These are phyloP conservation scores for Pteria penguin DNA, from an alignment of 2,888 invertebrate species.

Conservation along the genomic window DNA sequence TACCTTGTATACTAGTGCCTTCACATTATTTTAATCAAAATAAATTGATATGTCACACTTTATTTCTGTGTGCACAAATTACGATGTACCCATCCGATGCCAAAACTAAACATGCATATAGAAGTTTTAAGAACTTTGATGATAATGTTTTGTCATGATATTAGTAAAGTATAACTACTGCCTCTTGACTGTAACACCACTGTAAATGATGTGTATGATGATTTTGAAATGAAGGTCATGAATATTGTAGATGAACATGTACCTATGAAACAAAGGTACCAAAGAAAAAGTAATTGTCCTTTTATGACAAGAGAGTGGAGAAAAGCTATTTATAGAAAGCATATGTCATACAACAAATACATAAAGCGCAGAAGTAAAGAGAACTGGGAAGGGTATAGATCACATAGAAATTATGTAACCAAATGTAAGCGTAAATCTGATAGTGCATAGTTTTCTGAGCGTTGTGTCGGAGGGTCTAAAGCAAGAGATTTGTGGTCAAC, in stretches of 20 bases:
- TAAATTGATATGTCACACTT: too few relatives aligned
- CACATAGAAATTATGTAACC: background rate
- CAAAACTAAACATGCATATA: too few relatives aligned
- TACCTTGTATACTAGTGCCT: too few relatives aligned
- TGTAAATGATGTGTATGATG: background rate
- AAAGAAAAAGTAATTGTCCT: background rate
- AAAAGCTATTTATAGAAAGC: background rate
- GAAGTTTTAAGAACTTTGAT: too few relatives aligned
- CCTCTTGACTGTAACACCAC: too few relatives aligned
- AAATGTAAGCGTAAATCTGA: background rate
- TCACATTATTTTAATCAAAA: too few relatives aligned
- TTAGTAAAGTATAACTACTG: too few relatives aligned
- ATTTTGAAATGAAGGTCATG: background rate
- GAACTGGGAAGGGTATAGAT: background rate
- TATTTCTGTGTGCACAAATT: too few relatives aligned
- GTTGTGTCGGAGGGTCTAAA: background rate
- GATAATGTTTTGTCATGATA: too few relatives aligned
- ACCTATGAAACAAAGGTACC: background rate
- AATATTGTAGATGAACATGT: background rate
- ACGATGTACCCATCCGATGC: too few relatives aligned
- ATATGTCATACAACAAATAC: background rate
- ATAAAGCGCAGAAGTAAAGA: background rate
- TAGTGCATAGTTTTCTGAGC: background rate
- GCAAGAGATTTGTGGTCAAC: background rate
- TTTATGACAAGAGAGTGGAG: background rate